These are phyloP conservation scores for Galerucella pusilla DNA, from an alignment of 2,888 invertebrate genomes.

Conservation along the genomic window DNA sequence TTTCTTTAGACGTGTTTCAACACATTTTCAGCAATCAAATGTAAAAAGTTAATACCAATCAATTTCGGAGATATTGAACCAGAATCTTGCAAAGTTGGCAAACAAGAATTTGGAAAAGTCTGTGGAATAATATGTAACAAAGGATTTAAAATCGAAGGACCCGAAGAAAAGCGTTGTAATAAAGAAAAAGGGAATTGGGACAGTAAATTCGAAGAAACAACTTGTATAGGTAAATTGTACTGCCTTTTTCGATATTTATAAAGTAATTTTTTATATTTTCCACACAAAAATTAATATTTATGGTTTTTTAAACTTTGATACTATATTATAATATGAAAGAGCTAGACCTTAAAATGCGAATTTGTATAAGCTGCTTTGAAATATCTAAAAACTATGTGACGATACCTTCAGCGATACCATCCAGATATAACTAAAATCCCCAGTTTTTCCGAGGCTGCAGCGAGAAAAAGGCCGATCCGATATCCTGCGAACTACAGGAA, in stretches of 20 bases:
- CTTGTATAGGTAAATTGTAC: constrained; percentile 54
- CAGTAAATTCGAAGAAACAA: constrained; percentile 60
- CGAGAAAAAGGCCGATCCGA: too few species aligned
- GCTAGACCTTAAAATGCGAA: too few species aligned
- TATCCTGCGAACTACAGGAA: too few species aligned
- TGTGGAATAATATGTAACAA: constrained; percentile 71
- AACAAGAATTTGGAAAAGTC: constrained; percentile 70
- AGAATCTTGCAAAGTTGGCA: constrained; percentile 67
- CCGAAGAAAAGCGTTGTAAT: constrained; percentile 67
- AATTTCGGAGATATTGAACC: constrained; percentile 69
- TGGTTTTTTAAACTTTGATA: too few species aligned
- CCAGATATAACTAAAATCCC: too few species aligned
- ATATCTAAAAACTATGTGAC: too few species aligned
- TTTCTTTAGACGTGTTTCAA: constrained; percentile 12
- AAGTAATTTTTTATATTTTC: not conserved
- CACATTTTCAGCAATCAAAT: constrained; percentile 59
- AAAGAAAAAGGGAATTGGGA: constrained; percentile 70
- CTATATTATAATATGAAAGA: too few species aligned
- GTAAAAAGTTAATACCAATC: constrained; percentile 64
- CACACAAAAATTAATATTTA: too few species aligned
- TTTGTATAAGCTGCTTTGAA: too few species aligned
- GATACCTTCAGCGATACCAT: too few species aligned
- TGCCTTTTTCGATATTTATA: constrained; percentile 7
- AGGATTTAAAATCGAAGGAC: constrained; percentile 71
- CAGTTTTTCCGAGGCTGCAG: too few species aligned